phyloP scores from a whole-genome alignment of 2,797 vertebrate species.

The Erethizon dorsatum region DNA sequence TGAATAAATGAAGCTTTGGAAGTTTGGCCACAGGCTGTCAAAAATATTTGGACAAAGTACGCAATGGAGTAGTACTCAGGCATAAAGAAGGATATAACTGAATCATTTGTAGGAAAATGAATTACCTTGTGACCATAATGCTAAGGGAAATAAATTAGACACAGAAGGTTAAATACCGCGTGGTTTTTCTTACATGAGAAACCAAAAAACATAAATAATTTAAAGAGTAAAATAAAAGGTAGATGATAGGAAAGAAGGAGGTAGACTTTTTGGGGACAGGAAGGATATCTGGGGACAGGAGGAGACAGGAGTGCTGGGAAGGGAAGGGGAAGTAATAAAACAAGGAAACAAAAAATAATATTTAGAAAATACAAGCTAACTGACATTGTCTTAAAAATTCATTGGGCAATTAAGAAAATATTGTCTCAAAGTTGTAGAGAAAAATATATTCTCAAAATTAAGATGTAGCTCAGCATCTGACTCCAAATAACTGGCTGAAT shows the following conservation, averaged over 20 bases:
- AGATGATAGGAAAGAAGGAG: neutral
- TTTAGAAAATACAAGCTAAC: slow-evolving; percentile 34
- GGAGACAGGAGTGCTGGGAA: neutral
- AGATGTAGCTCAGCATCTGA: neutral
- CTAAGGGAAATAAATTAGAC: neutral
- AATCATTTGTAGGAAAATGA: neutral
- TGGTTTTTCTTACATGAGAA: neutral
- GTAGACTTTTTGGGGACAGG: neutral
- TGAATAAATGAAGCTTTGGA: slow-evolving; percentile 2
- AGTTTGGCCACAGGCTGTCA: neutral
- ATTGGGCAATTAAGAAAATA: neutral
- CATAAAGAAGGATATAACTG: neutral
- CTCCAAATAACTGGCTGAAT: neutral
- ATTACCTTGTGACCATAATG: neutral
- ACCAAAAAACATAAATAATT: neutral
- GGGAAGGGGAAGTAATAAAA: neutral
- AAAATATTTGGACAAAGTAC: slow-evolving; percentile 19
- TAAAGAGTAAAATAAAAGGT: neutral
- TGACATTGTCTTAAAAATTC: neutral
- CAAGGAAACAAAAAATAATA: neutral
- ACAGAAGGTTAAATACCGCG: neutral
- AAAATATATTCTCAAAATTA: neutral
- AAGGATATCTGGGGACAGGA: neutral
- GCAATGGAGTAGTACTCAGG: neutral
- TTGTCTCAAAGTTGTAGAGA: neutral